Evolutionary conservation across 2,113 vertebrate genomes (phyloP).

Genomic region (Azemiops feae): DNA sequence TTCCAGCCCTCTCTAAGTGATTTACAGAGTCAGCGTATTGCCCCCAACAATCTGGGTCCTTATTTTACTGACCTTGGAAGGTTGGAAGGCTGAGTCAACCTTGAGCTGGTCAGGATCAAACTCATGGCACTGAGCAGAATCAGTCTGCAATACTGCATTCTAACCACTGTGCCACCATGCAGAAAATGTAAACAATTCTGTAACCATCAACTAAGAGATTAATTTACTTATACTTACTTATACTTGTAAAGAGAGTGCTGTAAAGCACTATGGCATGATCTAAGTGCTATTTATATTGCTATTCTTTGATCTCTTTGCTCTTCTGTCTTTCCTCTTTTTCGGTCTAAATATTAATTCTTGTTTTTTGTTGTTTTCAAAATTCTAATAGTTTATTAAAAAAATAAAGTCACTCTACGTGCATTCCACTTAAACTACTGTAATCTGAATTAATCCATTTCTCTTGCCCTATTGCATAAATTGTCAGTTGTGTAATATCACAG

Average conservation of each 20-base stretch:
- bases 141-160: neutral
- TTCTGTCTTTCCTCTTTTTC: neutral
- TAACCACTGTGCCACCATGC: neutral
- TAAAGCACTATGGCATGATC: neutral
- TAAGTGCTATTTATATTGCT: neutral
- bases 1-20: neutral
- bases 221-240: neutral
- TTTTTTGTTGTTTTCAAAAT: neutral
- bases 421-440: neutral
- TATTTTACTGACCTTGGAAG: neutral
- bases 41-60: neutral
- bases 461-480: neutral
- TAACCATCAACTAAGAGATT: neutral
- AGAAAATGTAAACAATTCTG: neutral
- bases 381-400: neutral
- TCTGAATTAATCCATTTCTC: neutral
- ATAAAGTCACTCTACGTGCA: neutral
- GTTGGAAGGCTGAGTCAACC: neutral
- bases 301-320: neutral
- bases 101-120: neutral
- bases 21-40: neutral
- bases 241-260: neutral
- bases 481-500: slow-evolving; percentile 13
- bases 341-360: neutral
- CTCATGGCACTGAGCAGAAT: neutral